phyloP scores from a whole-genome alignment of 2,888 invertebrate species.

The Phanerotoma sp. region DNA sequence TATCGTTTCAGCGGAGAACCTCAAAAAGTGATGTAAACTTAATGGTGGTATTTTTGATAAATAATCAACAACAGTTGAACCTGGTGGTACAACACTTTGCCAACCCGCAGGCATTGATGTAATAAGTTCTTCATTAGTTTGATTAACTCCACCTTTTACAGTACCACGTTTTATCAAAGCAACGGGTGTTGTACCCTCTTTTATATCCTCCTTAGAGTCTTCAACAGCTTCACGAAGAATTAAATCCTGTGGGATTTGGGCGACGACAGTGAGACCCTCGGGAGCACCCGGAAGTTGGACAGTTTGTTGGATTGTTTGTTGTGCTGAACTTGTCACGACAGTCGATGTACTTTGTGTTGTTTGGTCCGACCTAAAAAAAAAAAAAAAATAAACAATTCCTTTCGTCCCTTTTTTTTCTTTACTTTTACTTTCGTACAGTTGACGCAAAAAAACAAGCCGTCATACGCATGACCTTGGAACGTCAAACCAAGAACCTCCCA shows the following conservation, averaged over 20 bases:
- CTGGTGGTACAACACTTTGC: conserved; percentile 59
- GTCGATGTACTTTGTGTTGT: conserved; percentile 56
- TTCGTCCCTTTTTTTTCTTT: neutral
- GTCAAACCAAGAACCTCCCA: too few relatives aligned
- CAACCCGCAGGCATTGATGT: conserved; percentile 61
- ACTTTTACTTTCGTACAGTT: conserved; percentile 2
- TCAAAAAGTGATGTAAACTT: conserved; percentile 66
- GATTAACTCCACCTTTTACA: conserved; percentile 56
- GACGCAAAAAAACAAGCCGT: too few relatives aligned
- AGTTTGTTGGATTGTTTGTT: conserved; percentile 56
- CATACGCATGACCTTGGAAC: too few relatives aligned
- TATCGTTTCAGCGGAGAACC: conserved; percentile 64
- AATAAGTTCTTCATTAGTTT: conserved; percentile 53
- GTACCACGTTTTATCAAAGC: conserved; percentile 57
- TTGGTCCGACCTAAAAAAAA: conserved; percentile 49
- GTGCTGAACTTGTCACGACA: conserved; percentile 53
- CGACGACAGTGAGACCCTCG: conserved; percentile 69
- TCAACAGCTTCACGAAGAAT: conserved; percentile 61
- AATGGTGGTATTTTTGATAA: conserved; percentile 61
- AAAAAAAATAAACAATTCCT: neutral
- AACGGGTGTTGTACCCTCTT: conserved; percentile 58
- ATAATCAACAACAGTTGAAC: conserved; percentile 60
- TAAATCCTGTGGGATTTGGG: conserved; percentile 71
- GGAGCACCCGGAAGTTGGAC: conserved; percentile 59
- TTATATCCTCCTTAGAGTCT: conserved; percentile 58